These are phyloP conservation scores for Bombus turneri DNA, from an alignment of 1,140 invertebrate genomes.

Conservation along the genomic window DNA sequence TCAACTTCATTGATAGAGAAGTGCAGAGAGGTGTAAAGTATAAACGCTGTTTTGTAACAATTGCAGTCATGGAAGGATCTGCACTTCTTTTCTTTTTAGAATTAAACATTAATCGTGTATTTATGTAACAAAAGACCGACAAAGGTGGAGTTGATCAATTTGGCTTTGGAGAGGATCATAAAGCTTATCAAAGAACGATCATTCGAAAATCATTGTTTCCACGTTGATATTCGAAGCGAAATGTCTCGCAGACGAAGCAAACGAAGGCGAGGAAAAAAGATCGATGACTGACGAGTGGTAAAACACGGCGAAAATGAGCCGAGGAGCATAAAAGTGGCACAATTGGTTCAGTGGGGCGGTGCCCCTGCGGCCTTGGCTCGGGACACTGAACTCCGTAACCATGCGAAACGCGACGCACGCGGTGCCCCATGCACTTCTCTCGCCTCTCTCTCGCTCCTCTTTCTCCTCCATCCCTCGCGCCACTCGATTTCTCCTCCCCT, in stretches of 20 bases:
- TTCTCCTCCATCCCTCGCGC: background rate
- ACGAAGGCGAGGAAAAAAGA: constrained; percentile 1
- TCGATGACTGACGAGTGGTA: constrained; percentile 65
- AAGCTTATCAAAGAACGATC: background rate
- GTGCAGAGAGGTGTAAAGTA: no score
- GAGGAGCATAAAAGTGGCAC: constrained; percentile 75
- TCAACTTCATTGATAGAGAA: no score
- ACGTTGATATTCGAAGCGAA: background rate
- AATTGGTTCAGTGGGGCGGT: constrained; percentile 83
- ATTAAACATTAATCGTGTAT: background rate
- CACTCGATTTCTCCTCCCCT: background rate
- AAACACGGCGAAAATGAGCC: constrained; percentile 69
- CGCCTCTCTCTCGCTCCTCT: background rate
- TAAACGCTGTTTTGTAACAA: no score
- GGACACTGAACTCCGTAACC: constrained; percentile 77
- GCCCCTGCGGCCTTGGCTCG: constrained; percentile 80
- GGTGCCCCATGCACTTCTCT: constrained; percentile 64
- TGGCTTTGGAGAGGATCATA: background rate
- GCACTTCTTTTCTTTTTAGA: background rate
- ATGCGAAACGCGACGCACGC: constrained; percentile 62
- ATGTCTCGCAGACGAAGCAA: background rate
- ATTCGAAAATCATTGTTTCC: constrained; percentile 14
- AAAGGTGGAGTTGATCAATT: no score
- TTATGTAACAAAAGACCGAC: no score
- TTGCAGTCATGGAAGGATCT: no score